Evolutionary conservation across 2,797 vertebrate species (phyloP).

Genomic region (Notolepis coatsorum): DNA sequence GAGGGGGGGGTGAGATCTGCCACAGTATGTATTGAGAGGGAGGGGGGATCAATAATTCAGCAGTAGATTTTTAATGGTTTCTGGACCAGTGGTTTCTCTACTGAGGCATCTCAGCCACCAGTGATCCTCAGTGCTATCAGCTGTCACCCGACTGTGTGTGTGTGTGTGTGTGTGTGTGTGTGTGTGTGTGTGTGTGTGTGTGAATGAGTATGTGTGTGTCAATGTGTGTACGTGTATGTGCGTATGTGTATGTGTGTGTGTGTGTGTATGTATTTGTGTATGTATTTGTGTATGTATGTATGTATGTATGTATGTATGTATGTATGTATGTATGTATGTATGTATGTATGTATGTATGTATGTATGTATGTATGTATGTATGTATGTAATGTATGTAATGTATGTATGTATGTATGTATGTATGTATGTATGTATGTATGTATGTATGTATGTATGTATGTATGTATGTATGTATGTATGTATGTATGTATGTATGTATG

Average conservation of each 20-base stretch:
- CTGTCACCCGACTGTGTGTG: slow-evolving; percentile 8
- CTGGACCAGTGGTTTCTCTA: slow-evolving; percentile 18
- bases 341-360: background rate
- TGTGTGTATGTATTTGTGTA: background rate
- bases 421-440: too few species aligned
- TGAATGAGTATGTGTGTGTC: too few species aligned
- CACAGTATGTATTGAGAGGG: too few species aligned
- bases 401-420: too few species aligned
- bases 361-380: too few species aligned
- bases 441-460: background rate
- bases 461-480: too few species aligned
- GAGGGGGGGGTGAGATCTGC: too few species aligned
- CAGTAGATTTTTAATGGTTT: slow-evolving; percentile 53
- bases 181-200: background rate
- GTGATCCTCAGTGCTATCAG: slow-evolving; percentile 35
- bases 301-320: too few species aligned
- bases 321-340: too few species aligned
- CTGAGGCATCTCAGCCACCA: slow-evolving; percentile 19
- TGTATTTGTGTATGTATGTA: background rate
- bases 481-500: background rate
- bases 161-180: background rate
- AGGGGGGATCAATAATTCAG: slow-evolving; percentile 59
- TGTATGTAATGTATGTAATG: too few species aligned
- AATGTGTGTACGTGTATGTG: background rate
- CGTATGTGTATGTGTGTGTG: background rate